Evolutionary conservation across 1,140 invertebrate genomes (phyloP).

Genomic region (Dysdera silvatica): DNA sequence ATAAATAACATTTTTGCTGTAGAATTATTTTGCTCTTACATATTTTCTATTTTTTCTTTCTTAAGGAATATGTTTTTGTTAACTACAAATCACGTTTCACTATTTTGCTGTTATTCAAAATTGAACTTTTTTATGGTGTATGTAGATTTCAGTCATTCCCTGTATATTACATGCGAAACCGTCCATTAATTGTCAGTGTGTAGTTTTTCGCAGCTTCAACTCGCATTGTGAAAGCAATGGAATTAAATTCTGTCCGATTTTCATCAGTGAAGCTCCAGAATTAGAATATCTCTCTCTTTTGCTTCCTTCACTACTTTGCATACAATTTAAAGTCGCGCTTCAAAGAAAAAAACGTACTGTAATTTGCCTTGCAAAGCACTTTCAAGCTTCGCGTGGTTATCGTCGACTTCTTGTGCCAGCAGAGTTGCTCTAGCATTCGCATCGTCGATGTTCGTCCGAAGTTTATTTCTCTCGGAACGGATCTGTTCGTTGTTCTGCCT

Average conservation of each 20-base stretch:
- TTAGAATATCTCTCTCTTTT: neutral
- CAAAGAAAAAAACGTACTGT: conserved; percentile 39
- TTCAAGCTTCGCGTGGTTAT: conserved; percentile 72
- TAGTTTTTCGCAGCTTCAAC: too few species aligned
- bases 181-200: too few species aligned
- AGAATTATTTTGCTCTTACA: too few species aligned
- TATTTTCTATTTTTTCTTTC: too few species aligned
- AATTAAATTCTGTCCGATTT: neutral
- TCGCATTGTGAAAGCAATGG: too few species aligned
- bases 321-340: neutral
- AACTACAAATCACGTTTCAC: too few species aligned
- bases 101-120: too few species aligned
- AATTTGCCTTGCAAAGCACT: conserved; percentile 57
- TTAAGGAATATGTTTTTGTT: too few species aligned
- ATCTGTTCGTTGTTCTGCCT: conserved; percentile 57
- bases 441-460: conserved; percentile 64
- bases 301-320: neutral
- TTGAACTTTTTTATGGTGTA: too few species aligned
- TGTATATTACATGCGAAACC: too few species aligned
- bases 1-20: too few species aligned
- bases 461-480: conserved; percentile 61
- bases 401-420: conserved; percentile 80
- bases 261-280: neutral
- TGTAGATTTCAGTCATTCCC: too few species aligned
- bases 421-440: conserved; percentile 68